Conservation (phyloP, 2,888 invertebrate genomes). For the Nasonia oneida region DNA sequence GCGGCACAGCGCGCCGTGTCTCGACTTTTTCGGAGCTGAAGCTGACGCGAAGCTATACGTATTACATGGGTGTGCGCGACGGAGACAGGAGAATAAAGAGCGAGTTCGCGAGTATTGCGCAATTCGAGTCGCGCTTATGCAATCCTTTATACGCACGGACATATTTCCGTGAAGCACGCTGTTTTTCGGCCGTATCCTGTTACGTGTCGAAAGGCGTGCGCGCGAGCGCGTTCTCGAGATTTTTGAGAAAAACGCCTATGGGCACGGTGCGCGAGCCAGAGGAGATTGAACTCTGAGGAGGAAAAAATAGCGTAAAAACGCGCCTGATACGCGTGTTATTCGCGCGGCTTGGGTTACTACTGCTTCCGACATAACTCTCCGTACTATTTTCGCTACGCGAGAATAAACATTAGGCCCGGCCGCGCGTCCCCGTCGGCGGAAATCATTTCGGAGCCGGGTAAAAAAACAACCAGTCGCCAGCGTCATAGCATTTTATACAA, state of each 20-base stretch:
- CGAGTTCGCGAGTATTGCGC: conserved; percentile 54
- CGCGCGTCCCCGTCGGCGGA: neutral
- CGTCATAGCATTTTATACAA: conserved; percentile 22
- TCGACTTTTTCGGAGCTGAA: neutral
- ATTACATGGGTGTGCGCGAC: neutral
- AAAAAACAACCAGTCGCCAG: neutral
- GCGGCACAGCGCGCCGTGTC: neutral
- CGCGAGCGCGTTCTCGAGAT: neutral
- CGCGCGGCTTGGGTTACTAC: neutral
- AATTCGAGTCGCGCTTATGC: conserved; percentile 59
- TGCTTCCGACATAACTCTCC: neutral
- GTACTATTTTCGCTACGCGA: conserved; percentile 8
- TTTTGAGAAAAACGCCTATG: conserved; percentile 9
- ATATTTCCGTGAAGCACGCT: no score
- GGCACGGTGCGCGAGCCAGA: neutral
- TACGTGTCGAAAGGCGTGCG: neutral
- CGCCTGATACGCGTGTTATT: conserved; percentile 1
- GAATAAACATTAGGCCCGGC: conserved; percentile 10
- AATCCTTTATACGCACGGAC: conserved; percentile 26
- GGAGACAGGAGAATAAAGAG: neutral
- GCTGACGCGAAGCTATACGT: neutral
- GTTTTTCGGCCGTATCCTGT: conserved; percentile 30
- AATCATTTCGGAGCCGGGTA: conserved; percentile 6
- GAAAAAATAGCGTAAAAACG: neutral
- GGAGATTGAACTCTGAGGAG: neutral